Evolutionary conservation across 2,888 invertebrate species (phyloP).

Genomic region (Deilephila porcellus): DNA sequence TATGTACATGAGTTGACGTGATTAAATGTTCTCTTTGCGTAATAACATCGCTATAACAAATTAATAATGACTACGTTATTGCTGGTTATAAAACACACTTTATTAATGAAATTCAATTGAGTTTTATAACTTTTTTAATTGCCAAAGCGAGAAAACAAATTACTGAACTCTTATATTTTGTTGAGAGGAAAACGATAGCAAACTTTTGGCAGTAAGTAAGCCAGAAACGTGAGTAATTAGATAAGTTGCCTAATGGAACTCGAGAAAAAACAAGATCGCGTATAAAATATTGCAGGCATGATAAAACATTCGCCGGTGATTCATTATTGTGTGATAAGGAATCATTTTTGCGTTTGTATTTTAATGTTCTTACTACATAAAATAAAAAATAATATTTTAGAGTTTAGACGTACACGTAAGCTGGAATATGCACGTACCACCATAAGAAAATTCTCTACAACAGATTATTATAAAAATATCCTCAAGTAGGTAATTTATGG

Average conservation of each 20-base stretch:
- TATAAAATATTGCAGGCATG: conserved; percentile 7
- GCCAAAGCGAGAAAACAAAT: conserved; percentile 48
- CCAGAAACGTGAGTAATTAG: conserved; percentile 45
- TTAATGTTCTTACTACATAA: too few species aligned
- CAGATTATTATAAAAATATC: too few species aligned
- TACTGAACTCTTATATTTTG: conserved; percentile 46
- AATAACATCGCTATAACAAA: neutral
- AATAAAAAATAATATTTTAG: too few species aligned
- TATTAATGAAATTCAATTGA: neutral
- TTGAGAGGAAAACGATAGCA: conserved; percentile 44
- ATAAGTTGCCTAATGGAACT: conserved; percentile 37
- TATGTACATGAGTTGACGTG: neutral
- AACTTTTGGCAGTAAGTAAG: conserved; percentile 43
- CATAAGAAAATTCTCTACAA: too few species aligned
- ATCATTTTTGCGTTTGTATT: too few species aligned
- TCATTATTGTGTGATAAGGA: neutral
- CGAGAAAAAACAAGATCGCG: conserved; percentile 25
- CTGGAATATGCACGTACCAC: too few species aligned
- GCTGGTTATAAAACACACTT: neutral
- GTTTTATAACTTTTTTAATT: conserved; percentile 32
- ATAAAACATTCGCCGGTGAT: conserved; percentile 12
- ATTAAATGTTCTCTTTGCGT: neutral
- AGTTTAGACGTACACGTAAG: too few species aligned
- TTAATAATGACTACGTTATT: neutral
- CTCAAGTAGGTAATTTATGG: too few species aligned